Evolutionary conservation across 2,888 invertebrate species (phyloP).

Genomic region (Agrypnus murinus): DNA sequence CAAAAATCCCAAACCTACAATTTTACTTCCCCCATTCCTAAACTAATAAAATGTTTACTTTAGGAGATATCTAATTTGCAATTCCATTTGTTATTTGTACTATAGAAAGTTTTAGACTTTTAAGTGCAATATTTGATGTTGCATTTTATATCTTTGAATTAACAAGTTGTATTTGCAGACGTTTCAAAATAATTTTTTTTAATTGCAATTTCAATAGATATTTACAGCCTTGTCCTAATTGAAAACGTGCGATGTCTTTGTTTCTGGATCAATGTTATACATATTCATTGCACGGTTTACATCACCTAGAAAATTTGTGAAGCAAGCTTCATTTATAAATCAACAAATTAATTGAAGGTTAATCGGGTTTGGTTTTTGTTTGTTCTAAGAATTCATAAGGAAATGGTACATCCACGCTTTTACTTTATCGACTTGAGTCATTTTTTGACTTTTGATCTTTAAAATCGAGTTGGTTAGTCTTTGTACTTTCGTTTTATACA

Average conservation of each 20-base stretch:
- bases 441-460: not conserved
- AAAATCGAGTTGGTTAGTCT: not conserved
- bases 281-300: constrained; percentile 5
- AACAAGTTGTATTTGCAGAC: not conserved
- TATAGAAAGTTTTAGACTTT: constrained; percentile 17
- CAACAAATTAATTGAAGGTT: constrained; percentile 28
- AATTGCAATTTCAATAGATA: not conserved
- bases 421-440: not conserved
- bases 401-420: constrained; percentile 1
- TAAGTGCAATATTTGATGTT: constrained; percentile 10
- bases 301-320: constrained; percentile 11
- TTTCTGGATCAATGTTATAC: constrained; percentile 3
- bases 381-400: constrained; percentile 17
- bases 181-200: constrained; percentile 12
- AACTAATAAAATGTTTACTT: no score
- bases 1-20: no score
- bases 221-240: constrained; percentile 14
- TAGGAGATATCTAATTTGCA: no score
- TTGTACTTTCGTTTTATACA: no score
- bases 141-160: not conserved
- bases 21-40: no score
- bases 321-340: constrained; percentile 12
- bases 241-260: not conserved
- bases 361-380: not conserved
- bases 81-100: not conserved